These are phyloP conservation scores for Eremobia ochroleuca DNA, from an alignment of 2,888 invertebrate genomes.

Conservation along the genomic window DNA sequence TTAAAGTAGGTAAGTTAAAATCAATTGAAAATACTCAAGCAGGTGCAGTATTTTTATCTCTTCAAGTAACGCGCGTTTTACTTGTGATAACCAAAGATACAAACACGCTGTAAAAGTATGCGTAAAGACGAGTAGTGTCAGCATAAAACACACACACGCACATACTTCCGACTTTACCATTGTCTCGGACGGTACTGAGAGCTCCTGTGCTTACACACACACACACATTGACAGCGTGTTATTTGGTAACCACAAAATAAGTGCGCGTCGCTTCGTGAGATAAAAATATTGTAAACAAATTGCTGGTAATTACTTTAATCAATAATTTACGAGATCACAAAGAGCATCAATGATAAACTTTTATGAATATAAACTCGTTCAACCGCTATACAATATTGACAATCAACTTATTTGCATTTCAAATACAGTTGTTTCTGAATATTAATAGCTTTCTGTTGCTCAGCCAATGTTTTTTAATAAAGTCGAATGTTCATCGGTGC, in stretches of 20 bases:
- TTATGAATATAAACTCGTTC: constrained; percentile 22
- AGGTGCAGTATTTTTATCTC: too few relatives aligned
- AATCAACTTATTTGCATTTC: constrained; percentile 39
- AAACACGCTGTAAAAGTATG: too few relatives aligned
- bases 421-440: constrained; percentile 37
- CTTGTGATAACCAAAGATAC: too few relatives aligned
- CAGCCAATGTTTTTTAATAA: constrained; percentile 38
- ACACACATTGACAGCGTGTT: neutral
- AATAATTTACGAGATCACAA: constrained; percentile 17
- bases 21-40: neutral
- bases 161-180: neutral
- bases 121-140: too few relatives aligned
- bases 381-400: constrained; percentile 16
- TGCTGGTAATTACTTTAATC: neutral
- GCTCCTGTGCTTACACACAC: neutral
- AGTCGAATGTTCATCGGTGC: constrained; percentile 20
- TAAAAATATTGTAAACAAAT: too few relatives aligned
- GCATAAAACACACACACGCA: neutral
- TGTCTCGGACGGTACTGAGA: neutral
- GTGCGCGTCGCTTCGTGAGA: too few relatives aligned
- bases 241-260: too few relatives aligned
- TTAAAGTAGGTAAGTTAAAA: neutral
- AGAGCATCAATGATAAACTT: constrained; percentile 6
- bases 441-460: constrained; percentile 42
- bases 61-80: too few relatives aligned